Evolutionary conservation across 2,113 vertebrate species (phyloP), one percentile per base, ranked within the genome.

Genomic region (Anseranas semipalmata): DNA sequence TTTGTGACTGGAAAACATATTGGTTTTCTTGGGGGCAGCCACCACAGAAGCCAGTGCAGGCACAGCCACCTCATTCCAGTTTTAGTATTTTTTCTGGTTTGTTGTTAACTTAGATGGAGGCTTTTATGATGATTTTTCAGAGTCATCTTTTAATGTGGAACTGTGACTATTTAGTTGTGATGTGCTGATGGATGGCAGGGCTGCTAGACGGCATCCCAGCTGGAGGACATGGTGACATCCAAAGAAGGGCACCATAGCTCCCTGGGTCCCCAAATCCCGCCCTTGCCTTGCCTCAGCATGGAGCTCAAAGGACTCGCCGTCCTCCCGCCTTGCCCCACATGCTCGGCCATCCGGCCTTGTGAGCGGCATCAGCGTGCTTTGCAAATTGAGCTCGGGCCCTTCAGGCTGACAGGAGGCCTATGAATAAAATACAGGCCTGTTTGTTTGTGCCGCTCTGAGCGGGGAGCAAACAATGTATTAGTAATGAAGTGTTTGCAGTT

Each of bases 351-450:
- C 28, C 5, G 17, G 62, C 62, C 27, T 35, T 28, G 62, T 27
- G 25, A 63, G 25, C 0, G 3, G 53, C 50, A 71, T 60, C 77
- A 72, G 33, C 2, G 0, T 37, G 84, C 39, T 87, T 53, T 75
- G 43, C 45, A 65, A 58, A 60, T 35, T 2, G 4, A 50, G 56
- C 5, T 14, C 0, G 16, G 63, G 43, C 56, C 7, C 2, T 16
- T 83, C 68, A 50, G 28, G 39, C 59, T 81, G 82, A 71, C 68
- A 92, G 90, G 76, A 90, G 83, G 52, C 30, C 82, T 53, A 89
- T 91, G 92, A 96, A 96, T 95, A 95, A 96, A 96, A 89, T 86
- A 94, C 79, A 78, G 52, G 33, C 60, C 84, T 86, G 79, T 93
- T 87, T 96, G 85, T 83, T 94, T 93, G 35, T 87, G 87, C 52